Evolutionary conservation across 2,797 vertebrate species (phyloP), one percentile per base, ranked within the genome.

Genomic region (Enteromius mattozi): DNA sequence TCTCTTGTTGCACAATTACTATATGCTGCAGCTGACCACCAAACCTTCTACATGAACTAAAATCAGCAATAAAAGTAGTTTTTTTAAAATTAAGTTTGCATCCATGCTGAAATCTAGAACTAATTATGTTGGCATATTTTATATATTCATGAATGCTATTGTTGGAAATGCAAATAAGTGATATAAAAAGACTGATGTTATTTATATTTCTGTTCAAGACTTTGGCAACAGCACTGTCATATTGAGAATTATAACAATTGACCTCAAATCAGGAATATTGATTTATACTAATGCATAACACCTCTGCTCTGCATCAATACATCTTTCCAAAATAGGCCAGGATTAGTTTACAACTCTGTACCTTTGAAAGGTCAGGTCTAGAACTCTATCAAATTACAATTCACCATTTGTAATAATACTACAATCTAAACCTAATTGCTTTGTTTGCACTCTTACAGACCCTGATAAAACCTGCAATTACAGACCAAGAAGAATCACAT

Each of bases 391-490:
- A 75, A 30, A 81, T 85, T 68, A 76, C 61, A 6, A 85, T 81
- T 78, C 5, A 8, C 40, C 27, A 30, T 27, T 74, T 61, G 49
- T 56, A 83, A 87, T 83, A 75, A 84, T 69, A 72, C 74, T 59
- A 65, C 75, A 54, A 78, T 77, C 66, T 40, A 85, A 71, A 85
- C 33, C 5, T 21, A 81, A 83, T 72, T 85, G 78, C 56, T 77
- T 80, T 76, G 69, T 72, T 69, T 78, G 42, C 6, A 83, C 66
- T 68, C 71, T 85, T 35, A 35, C 49, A 86, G 66, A 37, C 47
- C 87, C 76, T 83, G 79, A 78, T 85, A 74, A 80, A 89, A 86
- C 80, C 68, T 90, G 89, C 85, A 79, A 92, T 93, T 92, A 91
- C 82, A 86, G 59, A 79, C 24, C 84, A 82, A 84, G 77, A 37